These are phyloP conservation scores for Tetraodon nigroviridis DNA, from an alignment of 2,113 vertebrate species.

Conservation along the genomic window DNA sequence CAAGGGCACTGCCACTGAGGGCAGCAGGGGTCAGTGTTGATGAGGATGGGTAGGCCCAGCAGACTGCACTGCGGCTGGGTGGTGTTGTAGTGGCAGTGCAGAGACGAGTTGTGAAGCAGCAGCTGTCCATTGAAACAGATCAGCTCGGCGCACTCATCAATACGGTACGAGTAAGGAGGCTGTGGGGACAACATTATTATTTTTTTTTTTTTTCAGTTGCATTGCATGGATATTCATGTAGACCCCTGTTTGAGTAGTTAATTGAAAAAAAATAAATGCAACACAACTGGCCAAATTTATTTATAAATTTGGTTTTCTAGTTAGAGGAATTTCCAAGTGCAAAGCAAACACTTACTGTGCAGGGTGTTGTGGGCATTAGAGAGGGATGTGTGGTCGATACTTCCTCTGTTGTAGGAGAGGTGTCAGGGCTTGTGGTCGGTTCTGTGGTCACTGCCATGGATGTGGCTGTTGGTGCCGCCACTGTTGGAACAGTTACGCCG, in stretches of 20 bases:
- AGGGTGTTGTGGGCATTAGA: slow-evolving; percentile 65
- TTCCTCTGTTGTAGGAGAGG: slow-evolving; percentile 42
- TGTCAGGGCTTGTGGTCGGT: slow-evolving; percentile 40
- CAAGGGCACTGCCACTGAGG: slow-evolving; percentile 97
- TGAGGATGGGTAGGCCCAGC: slow-evolving; percentile 88
- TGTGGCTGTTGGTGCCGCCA: slow-evolving; percentile 23
- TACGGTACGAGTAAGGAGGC: slow-evolving; percentile 82
- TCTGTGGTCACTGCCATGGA: slow-evolving; percentile 48
- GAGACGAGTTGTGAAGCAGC: slow-evolving; percentile 89
- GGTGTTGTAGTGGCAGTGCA: slow-evolving; percentile 84
- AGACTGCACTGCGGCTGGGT: slow-evolving; percentile 88
- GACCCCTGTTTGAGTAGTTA: neutral
- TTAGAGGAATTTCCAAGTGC: neutral
- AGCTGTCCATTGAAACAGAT: slow-evolving; percentile 87
- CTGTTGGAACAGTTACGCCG: slow-evolving; percentile 32
- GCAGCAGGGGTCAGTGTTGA: slow-evolving; percentile 89
- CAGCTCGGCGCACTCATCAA: slow-evolving; percentile 90
- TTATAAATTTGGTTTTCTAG: too few relatives aligned
- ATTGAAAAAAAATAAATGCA: neutral
- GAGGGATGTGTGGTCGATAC: slow-evolving; percentile 53
- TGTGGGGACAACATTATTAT: slow-evolving; percentile 40
- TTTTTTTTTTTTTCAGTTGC: too few relatives aligned
- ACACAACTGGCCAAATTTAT: neutral
- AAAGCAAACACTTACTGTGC: slow-evolving; percentile 65
- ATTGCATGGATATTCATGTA: neutral